phyloP scores from a whole-genome alignment of 2,113 vertebrate species.

The Polyodon spathula region DNA sequence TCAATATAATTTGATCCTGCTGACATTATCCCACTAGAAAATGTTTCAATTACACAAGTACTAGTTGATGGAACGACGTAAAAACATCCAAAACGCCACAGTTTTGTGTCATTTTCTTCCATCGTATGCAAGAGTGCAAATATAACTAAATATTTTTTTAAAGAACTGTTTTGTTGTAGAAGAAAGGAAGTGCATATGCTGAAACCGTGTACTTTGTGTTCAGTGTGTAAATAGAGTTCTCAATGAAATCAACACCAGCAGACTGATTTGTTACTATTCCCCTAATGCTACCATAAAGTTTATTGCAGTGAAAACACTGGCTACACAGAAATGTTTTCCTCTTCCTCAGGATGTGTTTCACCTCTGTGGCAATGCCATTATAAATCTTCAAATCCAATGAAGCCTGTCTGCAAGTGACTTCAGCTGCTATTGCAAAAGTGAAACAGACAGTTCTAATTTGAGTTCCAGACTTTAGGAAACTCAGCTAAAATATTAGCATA shows the following conservation, averaged over 20 bases:
- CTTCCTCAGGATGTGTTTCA: conserved; percentile 71
- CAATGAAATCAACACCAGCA: conserved; percentile 66
- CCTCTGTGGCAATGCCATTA: conserved; percentile 64
- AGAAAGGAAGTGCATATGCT: conserved; percentile 3
- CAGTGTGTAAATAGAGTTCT: conserved; percentile 59
- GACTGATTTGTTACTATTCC: conserved; percentile 65
- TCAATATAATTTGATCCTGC: no score
- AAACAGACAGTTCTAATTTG: conserved; percentile 97
- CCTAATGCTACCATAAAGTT: conserved; percentile 69
- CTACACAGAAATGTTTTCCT: conserved; percentile 59
- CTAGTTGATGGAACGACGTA: no score
- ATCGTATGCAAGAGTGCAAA: no score
- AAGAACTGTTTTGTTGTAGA: background rate
- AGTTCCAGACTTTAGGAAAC: conserved; percentile 97
- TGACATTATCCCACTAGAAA: no score
- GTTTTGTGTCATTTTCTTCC: no score
- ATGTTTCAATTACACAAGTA: no score
- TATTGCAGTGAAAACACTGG: conserved; percentile 64
- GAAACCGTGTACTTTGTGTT: background rate
- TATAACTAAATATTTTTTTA: no score
- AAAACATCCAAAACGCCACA: no score
- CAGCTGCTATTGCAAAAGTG: conserved; percentile 78
- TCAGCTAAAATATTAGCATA: conserved; percentile 98
- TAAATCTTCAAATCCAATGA: conserved; percentile 73
- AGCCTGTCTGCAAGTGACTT: conserved; percentile 78